phyloP scores from a whole-genome alignment of 2,888 invertebrate genomes.

The Hetaerina titia region DNA sequence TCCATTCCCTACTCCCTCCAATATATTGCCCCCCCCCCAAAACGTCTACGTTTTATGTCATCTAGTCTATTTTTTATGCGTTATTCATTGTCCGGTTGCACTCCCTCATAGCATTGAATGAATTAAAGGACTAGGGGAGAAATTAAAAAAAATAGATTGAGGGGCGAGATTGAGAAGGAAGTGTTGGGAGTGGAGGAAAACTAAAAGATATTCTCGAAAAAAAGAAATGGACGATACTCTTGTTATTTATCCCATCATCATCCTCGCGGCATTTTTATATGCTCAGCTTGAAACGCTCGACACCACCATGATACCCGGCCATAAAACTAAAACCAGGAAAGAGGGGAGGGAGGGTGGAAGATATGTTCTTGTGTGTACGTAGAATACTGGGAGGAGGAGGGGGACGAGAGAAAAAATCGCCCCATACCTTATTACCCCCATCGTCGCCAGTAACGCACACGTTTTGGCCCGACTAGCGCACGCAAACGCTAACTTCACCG shows the following conservation, averaged over 20 bases:
- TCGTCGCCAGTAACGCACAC: no score
- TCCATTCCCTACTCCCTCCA: no score
- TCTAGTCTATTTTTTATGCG: not conserved
- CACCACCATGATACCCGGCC: not conserved
- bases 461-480: no score
- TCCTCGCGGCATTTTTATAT: not conserved
- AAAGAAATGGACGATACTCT: not conserved
- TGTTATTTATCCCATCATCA: not conserved
- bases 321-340: constrained; percentile 14
- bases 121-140: not conserved
- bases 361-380: not conserved
- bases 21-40: no score
- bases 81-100: constrained; percentile 18
- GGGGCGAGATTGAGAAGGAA: not conserved
- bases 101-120: not conserved
- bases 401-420: not conserved
- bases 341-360: not conserved
- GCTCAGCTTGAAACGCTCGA: not conserved
- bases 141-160: not conserved
- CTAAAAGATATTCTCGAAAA: not conserved
- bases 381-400: not conserved
- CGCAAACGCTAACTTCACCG: no score
- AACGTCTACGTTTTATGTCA: no score
- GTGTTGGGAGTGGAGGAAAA: not conserved
- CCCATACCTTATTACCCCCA: not conserved